Conservation (phyloP, 2,113 vertebrate genomes). For the Galeopterus variegatus region DNA sequence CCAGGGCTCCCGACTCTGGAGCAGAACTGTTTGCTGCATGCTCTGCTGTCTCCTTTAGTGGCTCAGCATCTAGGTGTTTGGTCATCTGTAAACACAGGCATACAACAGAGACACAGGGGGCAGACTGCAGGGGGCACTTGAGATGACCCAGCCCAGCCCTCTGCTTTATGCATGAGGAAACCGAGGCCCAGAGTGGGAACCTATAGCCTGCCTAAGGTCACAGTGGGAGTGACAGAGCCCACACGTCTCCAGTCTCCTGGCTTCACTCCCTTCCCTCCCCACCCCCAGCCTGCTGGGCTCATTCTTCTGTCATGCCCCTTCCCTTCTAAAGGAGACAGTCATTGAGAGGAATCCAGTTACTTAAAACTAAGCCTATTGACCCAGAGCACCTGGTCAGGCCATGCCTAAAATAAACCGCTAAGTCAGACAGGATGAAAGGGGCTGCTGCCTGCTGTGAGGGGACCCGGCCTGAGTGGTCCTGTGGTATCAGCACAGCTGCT, state of each 20-base stretch:
- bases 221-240: neutral
- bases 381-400: slow-evolving; percentile 78
- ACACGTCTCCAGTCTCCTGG: neutral
- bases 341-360: slow-evolving; percentile 74
- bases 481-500: slow-evolving; percentile 1
- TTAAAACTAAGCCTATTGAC: slow-evolving; percentile 82
- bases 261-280: neutral
- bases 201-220: neutral
- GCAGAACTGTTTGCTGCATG: neutral
- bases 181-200: neutral
- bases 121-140: neutral
- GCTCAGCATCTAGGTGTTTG: neutral
- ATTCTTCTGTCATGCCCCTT: neutral
- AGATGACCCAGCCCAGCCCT: neutral
- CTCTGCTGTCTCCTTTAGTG: neutral
- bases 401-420: slow-evolving; percentile 79
- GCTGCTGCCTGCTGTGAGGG: slow-evolving; percentile 39
- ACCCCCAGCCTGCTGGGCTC: neutral
- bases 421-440: slow-evolving; percentile 67
- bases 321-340: slow-evolving; percentile 46
- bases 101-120: neutral
- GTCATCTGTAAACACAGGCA: neutral
- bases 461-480: neutral
- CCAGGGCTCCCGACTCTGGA: neutral
- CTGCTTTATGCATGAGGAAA: neutral